These are phyloP conservation scores for Plecturocebus donacophilus DNA, from an alignment of 2,113 vertebrate genomes.

Conservation along the genomic window DNA sequence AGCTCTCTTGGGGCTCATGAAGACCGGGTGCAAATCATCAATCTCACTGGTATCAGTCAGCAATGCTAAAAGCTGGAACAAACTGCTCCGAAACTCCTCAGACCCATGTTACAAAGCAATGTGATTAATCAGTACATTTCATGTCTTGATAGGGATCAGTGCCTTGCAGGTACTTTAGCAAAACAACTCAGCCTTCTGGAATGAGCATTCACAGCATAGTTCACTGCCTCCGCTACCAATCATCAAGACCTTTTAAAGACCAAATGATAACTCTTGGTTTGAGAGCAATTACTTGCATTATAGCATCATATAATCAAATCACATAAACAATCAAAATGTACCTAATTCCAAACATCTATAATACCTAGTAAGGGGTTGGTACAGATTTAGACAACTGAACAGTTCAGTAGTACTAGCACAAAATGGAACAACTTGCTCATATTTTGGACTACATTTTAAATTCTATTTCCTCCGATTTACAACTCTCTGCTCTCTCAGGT, in stretches of 20 bases:
- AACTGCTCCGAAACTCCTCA: background rate
- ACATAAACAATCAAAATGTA: background rate
- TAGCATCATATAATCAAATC: background rate
- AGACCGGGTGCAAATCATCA: background rate
- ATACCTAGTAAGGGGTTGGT: background rate
- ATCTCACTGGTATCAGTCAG: background rate
- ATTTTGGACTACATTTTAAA: slow-evolving; percentile 1
- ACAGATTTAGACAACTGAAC: background rate
- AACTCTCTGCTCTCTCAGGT: background rate
- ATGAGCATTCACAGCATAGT: background rate
- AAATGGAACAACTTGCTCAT: background rate
- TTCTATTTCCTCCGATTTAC: background rate
- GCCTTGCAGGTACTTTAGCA: background rate
- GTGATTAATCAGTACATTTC: background rate
- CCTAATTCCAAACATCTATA: background rate
- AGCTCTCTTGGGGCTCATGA: background rate
- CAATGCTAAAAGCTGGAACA: background rate
- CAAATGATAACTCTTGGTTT: background rate
- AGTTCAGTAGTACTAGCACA: background rate
- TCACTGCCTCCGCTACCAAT: background rate
- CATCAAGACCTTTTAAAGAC: background rate
- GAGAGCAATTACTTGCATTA: background rate
- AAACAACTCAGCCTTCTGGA: background rate
- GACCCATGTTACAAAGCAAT: background rate
- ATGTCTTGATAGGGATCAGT: background rate